phyloP scores from a whole-genome alignment of 2,888 invertebrate genomes.

The Brenthis ino region DNA sequence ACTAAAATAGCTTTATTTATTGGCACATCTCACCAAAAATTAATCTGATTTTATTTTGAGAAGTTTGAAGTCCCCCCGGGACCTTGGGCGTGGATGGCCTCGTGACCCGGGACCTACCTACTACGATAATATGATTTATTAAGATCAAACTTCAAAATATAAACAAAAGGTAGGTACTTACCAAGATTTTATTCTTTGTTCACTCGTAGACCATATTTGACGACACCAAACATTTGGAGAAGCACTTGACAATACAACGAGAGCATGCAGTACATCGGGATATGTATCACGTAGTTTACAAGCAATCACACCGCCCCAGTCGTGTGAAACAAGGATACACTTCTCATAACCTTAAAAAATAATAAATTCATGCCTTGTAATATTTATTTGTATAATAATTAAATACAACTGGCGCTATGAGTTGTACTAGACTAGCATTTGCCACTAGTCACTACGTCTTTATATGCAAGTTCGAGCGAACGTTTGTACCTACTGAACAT shows the following conservation, averaged over 20 bases:
- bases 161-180: constrained; percentile 46
- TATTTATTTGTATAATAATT: background rate
- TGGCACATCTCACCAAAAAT: too few species aligned
- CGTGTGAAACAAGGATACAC: constrained; percentile 84
- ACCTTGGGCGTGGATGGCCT: too few species aligned
- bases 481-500: too few species aligned
- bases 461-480: too few species aligned
- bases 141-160: background rate
- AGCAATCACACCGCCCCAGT: constrained; percentile 86
- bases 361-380: background rate
- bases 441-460: too few species aligned
- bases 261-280: constrained; percentile 78
- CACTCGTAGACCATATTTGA: constrained; percentile 59
- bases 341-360: constrained; percentile 71
- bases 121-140: background rate
- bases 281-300: constrained; percentile 77
- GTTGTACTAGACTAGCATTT: too few species aligned
- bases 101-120: too few species aligned
- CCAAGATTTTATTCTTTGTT: constrained; percentile 76
- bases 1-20: too few species aligned
- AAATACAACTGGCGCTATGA: too few species aligned
- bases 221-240: constrained; percentile 71
- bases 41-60: too few species aligned
- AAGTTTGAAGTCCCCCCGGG: too few species aligned
- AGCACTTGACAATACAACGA: constrained; percentile 81